Conservation (phyloP, 2,888 invertebrate species). For the Drosophila tripunctata region DNA sequence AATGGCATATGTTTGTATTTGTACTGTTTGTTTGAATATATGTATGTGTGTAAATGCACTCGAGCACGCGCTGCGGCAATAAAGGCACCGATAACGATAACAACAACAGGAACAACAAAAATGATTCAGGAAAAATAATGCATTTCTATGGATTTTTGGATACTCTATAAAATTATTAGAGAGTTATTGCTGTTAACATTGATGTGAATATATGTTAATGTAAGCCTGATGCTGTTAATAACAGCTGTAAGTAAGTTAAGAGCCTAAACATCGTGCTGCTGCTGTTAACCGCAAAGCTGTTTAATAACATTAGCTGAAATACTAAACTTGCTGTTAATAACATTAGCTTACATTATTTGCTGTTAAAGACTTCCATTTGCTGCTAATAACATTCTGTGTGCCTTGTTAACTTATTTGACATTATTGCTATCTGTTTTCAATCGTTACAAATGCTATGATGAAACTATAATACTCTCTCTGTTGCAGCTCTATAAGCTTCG, state of each 20-base stretch:
- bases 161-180: slow-evolving; percentile 10
- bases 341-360: not conserved
- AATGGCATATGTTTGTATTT: slow-evolving; percentile 64
- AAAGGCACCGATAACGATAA: slow-evolving; percentile 50
- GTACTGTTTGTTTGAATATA: slow-evolving; percentile 29
- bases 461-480: not conserved
- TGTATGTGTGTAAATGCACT: slow-evolving; percentile 62
- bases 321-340: not conserved
- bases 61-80: slow-evolving; percentile 62
- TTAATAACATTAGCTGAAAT: too few species aligned
- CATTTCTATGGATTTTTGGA: slow-evolving; percentile 4
- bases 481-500: not conserved
- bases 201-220: too few species aligned
- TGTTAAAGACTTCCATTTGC: not conserved
- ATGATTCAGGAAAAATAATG: not conserved
- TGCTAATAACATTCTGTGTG: not conserved
- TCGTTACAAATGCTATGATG: not conserved
- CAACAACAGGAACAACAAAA: slow-evolving; percentile 11
- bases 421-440: not conserved
- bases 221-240: not conserved
- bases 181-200: not conserved
- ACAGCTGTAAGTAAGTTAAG: not conserved
- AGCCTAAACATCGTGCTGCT: too few species aligned
- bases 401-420: too few species aligned
- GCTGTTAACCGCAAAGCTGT: not conserved